A percentile compares a stretch with the other conserved stretches of the same genome.
Conservation (phyloP, 2,888 invertebrate species). For the Catocala sponsa region DNA sequence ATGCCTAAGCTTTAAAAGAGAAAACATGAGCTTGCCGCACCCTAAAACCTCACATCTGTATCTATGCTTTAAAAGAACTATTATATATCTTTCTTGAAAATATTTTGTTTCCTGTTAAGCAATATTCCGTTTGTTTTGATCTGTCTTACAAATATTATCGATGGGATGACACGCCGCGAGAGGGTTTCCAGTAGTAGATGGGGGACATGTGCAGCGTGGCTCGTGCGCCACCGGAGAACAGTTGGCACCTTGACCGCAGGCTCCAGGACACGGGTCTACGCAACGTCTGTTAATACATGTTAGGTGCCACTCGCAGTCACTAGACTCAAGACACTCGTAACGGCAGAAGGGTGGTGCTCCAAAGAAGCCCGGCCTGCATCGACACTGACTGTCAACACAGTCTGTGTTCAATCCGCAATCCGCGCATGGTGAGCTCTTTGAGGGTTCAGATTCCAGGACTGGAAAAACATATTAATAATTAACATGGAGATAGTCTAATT, state of each 20-base stretch:
- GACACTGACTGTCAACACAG: constrained; percentile 91
- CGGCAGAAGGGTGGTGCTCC: constrained; percentile 93
- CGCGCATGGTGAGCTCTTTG: constrained; percentile 87
- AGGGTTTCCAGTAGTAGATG: constrained; percentile 92
- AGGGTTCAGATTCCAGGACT: constrained; percentile 68
- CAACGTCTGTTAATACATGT: constrained; percentile 92
- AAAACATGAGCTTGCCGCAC: constrained; percentile 69
- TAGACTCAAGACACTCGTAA: constrained; percentile 91
- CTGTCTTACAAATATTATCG: constrained; percentile 83
- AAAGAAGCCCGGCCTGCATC: constrained; percentile 90
- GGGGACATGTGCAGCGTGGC: constrained; percentile 91
- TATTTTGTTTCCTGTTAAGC: constrained; percentile 54
- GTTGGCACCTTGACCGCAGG: constrained; percentile 91
- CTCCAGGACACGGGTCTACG: constrained; percentile 92
- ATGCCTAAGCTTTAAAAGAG: constrained; percentile 87
- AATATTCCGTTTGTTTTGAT: constrained; percentile 72
- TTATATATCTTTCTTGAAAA: background rate
- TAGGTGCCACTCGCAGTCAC: constrained; percentile 91
- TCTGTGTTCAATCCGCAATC: constrained; percentile 93
- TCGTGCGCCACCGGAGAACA: constrained; percentile 92
- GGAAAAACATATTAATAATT: constrained; percentile 43
- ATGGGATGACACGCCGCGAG: constrained; percentile 90
- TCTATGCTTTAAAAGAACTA: background rate
- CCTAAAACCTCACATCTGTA: constrained; percentile 40
- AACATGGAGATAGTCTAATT: constrained; percentile 3